Base-by-base conservation (phyloP, 2,113 vertebrate species). In the Bufo bufo region DNA sequence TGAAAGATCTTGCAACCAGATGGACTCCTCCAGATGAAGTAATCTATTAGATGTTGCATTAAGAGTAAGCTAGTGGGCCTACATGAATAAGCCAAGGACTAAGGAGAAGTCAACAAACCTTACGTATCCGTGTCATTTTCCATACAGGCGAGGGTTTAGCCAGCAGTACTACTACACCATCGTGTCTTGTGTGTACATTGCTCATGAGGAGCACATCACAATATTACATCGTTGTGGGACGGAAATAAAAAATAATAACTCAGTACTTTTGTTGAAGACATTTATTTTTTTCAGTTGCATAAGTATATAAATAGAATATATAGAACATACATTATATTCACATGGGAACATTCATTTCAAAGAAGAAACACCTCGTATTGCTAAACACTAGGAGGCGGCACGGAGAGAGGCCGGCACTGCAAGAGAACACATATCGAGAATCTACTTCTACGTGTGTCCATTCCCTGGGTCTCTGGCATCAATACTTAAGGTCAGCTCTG, bases 201-300 rank as follows among this genome's bases (percentile, higher is more conserved):
- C 43, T 77, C 50, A 11, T n/a, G 4, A 72, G 14, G 33, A 45
- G 23, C 63, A 23, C 12, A n/a, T 1, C 69, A 72, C 12, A 43
- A 13, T 43, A 69, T 10, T 13, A 10, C 23, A 0, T 23, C 23
- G 11, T 33, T 23, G 0, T 11, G 11, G 23, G 33, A 10, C 66
- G n/a, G 4, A 23, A 9, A 4, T 69, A 45, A 13, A 45, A 8
- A 72, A 56, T 2, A 23, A 54, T 12, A 33, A 23, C 77, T 54
- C n/a, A n/a, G 13, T 20, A 56, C 33, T n/a, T 45, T 13, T 82
- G 33, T 80, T 56, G 5, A 33, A 72, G 77, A 82, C 85, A 54
- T 93, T 91, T 94, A 93, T 93, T 91, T 94, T 82, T 90, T 92
- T 91, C 89, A 91, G 90, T 90, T 94, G 91, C 89, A 91, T 90